Percentiles rank a stretch among this genome's conserved stretches.
Conservation (phyloP, 2,797 vertebrate genomes). For the Coendou prehensilis region DNA sequence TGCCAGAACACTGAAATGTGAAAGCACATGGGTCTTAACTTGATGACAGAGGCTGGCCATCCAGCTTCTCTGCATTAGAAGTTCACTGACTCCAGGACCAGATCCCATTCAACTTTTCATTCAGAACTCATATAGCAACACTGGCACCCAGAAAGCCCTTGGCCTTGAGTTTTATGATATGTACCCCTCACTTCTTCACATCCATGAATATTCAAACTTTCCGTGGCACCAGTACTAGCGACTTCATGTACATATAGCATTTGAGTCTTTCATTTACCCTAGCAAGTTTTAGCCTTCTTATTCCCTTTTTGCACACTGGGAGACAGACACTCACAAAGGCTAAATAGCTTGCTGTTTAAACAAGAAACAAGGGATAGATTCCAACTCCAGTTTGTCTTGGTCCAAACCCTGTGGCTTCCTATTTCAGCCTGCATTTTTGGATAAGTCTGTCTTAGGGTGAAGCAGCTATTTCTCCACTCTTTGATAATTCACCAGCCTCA, state of each 20-base stretch:
- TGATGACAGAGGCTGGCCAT: not conserved
- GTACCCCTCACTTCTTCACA: fast-evolving
- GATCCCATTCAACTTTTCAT: not conserved
- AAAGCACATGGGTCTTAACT: not conserved
- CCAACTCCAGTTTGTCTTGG: not conserved
- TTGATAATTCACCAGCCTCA: not conserved
- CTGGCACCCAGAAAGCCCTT: no score
- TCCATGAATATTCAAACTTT: not conserved
- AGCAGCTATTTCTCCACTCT: no score
- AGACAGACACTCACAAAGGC: not conserved
- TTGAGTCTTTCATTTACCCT: not conserved
- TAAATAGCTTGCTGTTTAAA: not conserved
- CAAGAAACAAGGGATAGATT: not conserved
- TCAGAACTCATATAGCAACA: not conserved
- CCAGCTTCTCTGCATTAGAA: not conserved
- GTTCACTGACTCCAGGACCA: fast-evolving
- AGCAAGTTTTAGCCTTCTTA: no score
- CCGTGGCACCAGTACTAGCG: not conserved
- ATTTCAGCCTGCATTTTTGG: not conserved
- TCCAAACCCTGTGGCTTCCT: not conserved
- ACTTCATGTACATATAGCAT: fast-evolving
- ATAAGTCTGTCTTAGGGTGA: not conserved
- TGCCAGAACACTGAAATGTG: fast-evolving
- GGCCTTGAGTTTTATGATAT: fast-evolving
- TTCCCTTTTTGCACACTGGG: not conserved